Percentiles rank a stretch among this genome's conserved stretches.
Evolutionary conservation across 2,113 vertebrate genomes (phyloP).

Genomic region (Phaethon lepturus): DNA sequence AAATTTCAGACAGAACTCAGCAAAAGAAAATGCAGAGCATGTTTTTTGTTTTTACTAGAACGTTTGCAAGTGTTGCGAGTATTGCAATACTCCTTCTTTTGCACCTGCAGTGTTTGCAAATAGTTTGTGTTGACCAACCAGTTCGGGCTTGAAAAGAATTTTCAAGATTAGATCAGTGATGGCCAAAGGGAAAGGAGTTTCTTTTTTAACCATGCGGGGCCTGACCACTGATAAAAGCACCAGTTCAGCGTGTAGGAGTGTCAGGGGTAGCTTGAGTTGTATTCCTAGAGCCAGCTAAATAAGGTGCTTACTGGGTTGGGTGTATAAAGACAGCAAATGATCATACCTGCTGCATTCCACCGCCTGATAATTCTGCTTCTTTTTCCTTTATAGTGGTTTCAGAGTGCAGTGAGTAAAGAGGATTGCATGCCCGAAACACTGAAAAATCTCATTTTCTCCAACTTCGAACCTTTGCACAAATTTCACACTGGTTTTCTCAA

Average conservation of each 20-base stretch:
- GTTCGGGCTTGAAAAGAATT: neutral
- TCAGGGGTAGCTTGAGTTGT: neutral
- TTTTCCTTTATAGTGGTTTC: conserved; percentile 85
- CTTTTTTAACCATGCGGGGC: neutral
- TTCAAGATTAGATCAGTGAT: neutral
- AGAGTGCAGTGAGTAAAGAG: conserved; percentile 85
- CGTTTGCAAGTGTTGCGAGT: neutral
- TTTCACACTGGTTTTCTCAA: conserved; percentile 96
- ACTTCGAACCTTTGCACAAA: conserved; percentile 93
- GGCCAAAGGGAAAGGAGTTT: neutral
- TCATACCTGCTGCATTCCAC: neutral
- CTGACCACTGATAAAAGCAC: neutral
- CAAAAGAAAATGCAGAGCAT: neutral
- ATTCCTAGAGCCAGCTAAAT: neutral
- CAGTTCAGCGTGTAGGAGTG: neutral
- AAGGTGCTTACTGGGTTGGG: neutral
- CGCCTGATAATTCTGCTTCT: neutral
- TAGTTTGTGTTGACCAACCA: neutral
- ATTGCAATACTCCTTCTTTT: neutral
- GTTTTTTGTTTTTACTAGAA: neutral
- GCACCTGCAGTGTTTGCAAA: neutral
- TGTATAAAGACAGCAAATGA: neutral
- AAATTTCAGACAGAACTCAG: neutral
- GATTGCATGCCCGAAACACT: conserved; percentile 88
- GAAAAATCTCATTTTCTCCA: conserved; percentile 87